Conservation (phyloP, 2,888 invertebrate genomes). For the Leptinotarsa peninsularis region DNA sequence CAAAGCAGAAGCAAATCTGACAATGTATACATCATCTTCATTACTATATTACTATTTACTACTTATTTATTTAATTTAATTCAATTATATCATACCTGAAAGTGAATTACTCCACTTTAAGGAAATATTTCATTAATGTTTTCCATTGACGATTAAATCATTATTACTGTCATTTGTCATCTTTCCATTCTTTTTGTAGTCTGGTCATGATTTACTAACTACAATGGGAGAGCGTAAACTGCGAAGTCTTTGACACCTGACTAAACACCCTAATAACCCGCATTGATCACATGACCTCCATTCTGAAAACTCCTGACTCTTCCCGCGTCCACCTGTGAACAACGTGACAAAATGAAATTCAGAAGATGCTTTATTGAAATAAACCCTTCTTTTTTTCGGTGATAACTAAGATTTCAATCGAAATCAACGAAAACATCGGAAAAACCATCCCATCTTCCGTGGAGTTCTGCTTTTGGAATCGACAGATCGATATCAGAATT, state of each 20-base stretch:
- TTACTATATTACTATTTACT: no score
- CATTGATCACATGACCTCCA: no score
- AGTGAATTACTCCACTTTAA: no score
- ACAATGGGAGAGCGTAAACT: neutral
- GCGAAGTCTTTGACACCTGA: neutral
- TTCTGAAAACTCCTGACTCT: neutral
- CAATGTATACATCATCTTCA: no score
- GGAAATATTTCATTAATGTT: no score
- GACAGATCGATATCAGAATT: conserved; percentile 54
- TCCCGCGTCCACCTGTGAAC: conserved; percentile 38
- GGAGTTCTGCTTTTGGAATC: conserved; percentile 34
- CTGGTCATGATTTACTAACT: neutral
- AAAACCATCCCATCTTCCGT: neutral
- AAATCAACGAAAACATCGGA: conserved; percentile 1
- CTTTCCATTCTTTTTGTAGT: neutral
- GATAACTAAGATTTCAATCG: conserved; percentile 16
- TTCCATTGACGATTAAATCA: no score
- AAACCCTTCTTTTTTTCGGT: neutral
- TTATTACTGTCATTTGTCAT: neutral
- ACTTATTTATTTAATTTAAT: no score
- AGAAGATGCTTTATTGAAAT: neutral
- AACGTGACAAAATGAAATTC: neutral
- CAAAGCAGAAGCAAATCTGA: no score
- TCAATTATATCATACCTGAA: no score
- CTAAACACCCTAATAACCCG: neutral